Conservation (phyloP, 2,888 invertebrate genomes). For the Aleiodes alternator region DNA sequence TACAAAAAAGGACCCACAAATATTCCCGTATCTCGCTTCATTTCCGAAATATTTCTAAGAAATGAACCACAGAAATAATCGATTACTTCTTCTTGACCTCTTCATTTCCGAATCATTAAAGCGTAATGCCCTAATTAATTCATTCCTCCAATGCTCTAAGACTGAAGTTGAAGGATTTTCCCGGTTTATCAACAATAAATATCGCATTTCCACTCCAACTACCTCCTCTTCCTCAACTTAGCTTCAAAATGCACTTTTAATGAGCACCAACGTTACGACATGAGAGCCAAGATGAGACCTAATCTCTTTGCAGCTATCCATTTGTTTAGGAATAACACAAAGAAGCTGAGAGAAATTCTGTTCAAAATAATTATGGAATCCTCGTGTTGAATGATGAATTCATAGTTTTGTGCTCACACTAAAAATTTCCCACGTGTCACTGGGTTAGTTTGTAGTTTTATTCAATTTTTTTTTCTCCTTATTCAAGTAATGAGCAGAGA, state of each 20-base stretch:
- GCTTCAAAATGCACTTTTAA: constrained; percentile 14
- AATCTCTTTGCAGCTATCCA: not conserved
- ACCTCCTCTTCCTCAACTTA: not conserved
- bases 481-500: constrained; percentile 18
- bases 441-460: constrained; percentile 38
- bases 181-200: constrained; percentile 13
- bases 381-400: constrained; percentile 3
- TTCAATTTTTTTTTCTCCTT: not conserved
- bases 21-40: too few relatives aligned
- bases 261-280: constrained; percentile 11
- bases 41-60: too few relatives aligned
- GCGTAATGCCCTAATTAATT: not conserved
- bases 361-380: constrained; percentile 16
- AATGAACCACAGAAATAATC: too few relatives aligned
- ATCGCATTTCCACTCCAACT: not conserved
- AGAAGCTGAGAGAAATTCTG: constrained; percentile 31
- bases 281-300: not conserved
- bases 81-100: too few relatives aligned
- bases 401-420: constrained; percentile 25
- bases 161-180: constrained; percentile 31
- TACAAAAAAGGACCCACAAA: too few relatives aligned
- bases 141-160: not conserved
- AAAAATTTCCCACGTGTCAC: constrained; percentile 52
- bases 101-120: too few relatives aligned
- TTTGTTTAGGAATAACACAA: not conserved